Base-by-base conservation (phyloP, 2,113 vertebrate genomes). In the Myotis brandtii region DNA sequence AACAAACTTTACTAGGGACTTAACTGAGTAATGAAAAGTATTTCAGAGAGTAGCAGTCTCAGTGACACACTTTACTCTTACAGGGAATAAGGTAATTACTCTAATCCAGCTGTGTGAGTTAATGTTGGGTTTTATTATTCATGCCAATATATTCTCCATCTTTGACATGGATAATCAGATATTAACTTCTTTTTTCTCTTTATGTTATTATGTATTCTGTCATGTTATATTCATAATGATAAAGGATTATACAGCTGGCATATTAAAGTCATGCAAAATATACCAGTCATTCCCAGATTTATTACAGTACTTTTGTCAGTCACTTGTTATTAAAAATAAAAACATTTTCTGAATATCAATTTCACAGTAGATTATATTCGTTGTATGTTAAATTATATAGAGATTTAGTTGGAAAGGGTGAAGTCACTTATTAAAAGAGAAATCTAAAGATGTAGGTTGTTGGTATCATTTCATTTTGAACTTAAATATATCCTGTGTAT, bases 391-490 rank as follows among this genome's bases (percentile, higher is more conserved):
- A 87, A 46, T 75, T 95, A 83, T 77, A 86, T 27, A 86, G 54
- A 48, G 6, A 23, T 81, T 81, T 90, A 82, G 62, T 95, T 95
- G 30, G 21, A 14, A 62, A 21, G 9, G 7, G 14, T 18, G 75
- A 95, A 59, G 77, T 86, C 32, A 91, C 72, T 86, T 93, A 93
- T n/a, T 90, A 87, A 80, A 88, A 89, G 50, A 77, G 16, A 93
- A 93, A 91, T 76, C 21, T 93, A 20, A 95, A 43, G 43, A 43
- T 43, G 66, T 69, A 93, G 9, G 30, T 76, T 89, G 50, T 94
- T 17, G 85, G 6, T 79, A 27, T 89, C 37, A 69, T 91, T 94
- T 94, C 30, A 97, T 87, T 87, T 94, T 81, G 56, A 95, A 91
- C 37, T 25, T 93, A 66, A 56, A 77, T 54, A 64, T 94, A 73